Evolutionary conservation across 1,140 invertebrate genomes (phyloP).

Genomic region (Dermatophagoides farinae): DNA sequence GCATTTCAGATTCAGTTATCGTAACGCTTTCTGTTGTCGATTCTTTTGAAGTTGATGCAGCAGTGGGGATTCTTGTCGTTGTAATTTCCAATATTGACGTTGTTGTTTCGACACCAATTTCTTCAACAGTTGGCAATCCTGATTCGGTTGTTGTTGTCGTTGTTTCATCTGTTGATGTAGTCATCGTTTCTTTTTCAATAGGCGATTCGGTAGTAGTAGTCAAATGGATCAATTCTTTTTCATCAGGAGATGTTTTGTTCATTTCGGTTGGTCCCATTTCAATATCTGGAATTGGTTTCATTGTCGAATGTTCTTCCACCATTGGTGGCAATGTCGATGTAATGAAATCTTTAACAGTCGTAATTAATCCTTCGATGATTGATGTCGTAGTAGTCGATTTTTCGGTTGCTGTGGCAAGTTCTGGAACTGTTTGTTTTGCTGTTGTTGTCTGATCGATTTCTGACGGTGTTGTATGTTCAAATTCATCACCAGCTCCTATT

Average conservation of each 20-base stretch:
- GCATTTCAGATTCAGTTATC: background rate
- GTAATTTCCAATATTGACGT: no score
- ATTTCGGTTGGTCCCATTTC: background rate
- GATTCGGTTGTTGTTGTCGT: background rate
- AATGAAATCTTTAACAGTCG: no score
- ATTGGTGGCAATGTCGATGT: no score
- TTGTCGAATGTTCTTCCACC: no score
- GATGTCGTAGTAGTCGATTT: no score
- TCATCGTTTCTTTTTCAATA: constrained; percentile 14
- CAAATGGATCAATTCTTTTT: background rate
- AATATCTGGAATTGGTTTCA: no score
- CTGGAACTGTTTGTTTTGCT: background rate
- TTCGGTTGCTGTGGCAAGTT: no score
- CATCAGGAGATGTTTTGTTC: background rate
- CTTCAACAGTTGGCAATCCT: no score
- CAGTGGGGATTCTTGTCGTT: no score
- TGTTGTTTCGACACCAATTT: no score
- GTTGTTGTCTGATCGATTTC: background rate
- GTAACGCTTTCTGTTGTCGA: background rate
- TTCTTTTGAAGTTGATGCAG: background rate
- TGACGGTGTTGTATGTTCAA: background rate
- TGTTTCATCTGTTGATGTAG: background rate
- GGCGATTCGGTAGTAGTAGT: background rate
- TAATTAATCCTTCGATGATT: no score
- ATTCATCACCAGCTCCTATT: background rate